Evolutionary conservation across 2,113 vertebrate species (phyloP).

Genomic region (Channa maculata): DNA sequence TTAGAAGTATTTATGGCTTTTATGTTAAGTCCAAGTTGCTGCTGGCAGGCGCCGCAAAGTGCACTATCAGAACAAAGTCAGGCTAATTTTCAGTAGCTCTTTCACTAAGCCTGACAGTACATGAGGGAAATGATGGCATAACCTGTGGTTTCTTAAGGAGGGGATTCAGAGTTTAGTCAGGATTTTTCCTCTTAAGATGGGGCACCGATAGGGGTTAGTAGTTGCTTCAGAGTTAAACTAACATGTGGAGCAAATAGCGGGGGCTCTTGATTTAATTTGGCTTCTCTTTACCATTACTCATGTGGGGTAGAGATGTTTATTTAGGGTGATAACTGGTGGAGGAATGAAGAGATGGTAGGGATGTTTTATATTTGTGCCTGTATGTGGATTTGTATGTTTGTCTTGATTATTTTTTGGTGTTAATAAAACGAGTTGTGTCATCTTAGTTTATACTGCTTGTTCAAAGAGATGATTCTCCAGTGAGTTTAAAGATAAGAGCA

Average conservation of each 20-base stretch:
- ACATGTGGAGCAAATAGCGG: slow-evolving; percentile 73
- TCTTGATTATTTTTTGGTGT: background rate
- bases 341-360: slow-evolving; percentile 9
- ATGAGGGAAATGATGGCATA: slow-evolving; percentile 59
- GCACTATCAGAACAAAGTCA: slow-evolving; percentile 36
- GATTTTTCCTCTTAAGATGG: slow-evolving; percentile 67
- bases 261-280: slow-evolving; percentile 58
- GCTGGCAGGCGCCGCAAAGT: slow-evolving; percentile 53
- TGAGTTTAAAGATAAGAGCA: background rate
- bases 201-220: slow-evolving; percentile 60
- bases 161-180: slow-evolving; percentile 65
- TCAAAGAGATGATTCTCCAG: background rate
- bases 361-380: slow-evolving; percentile 51
- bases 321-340: slow-evolving; percentile 42
- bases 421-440: slow-evolving; percentile 13
- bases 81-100: slow-evolving; percentile 70
- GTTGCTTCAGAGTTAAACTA: slow-evolving; percentile 40
- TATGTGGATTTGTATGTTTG: slow-evolving; percentile 27
- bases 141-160: slow-evolving; percentile 67
- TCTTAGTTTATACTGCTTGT: background rate
- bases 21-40: slow-evolving; percentile 50
- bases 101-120: slow-evolving; percentile 58
- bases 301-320: slow-evolving; percentile 61
- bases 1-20: slow-evolving; percentile 61
- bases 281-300: slow-evolving; percentile 58